Base-by-base conservation (phyloP, 2,113 vertebrate species). In the Apteryx mantelli region DNA sequence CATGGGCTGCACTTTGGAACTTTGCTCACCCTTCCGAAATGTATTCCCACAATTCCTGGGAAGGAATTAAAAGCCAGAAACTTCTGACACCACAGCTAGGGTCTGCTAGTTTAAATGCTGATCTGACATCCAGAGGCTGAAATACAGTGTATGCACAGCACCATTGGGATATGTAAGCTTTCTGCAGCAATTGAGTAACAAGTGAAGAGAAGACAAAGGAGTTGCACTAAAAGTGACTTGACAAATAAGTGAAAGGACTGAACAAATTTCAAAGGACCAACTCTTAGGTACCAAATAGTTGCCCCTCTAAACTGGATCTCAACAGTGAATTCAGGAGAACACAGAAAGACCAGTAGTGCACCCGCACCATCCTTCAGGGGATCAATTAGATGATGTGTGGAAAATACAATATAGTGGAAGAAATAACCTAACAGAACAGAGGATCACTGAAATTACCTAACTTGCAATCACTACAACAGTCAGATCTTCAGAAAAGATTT, bases 1-100 rank as follows among this genome's bases (percentile, higher is more conserved):
- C 82, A 84, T 2, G 26, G 68, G 66, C 40, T 87, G 95, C 38
- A 93, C 86, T 96, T 80, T 55, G 68, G 66, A 95, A 86, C 84
- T 82, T 50, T 0, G 0, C 22, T 64, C 46, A 20, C 34, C 56
- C 71, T 55, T 56, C 40, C 66, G 36, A 85, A 93, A 93, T 8
- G 20, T 38, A 63, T n/a, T 75, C 66, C 68, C 30, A 32, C 22
- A 34, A 89, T 56, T 81, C 53, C 40, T 74, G 36, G 14, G 19
- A 90, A 92, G n/a, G 68, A 84, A 61, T 5, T 5, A 75, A 87
- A 88, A 94, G 25, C 34, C 71, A 50, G 75, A 56, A 60, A 28
- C 16, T 66, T 28, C 64, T 12, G 7, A 85, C 50, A 69, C 7
- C 19, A 64, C 28, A 85, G 46, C 66, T 68, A 50, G 48, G 30